phyloP scores from a whole-genome alignment of 2,797 vertebrate species.

The Cossypha heuglini region DNA sequence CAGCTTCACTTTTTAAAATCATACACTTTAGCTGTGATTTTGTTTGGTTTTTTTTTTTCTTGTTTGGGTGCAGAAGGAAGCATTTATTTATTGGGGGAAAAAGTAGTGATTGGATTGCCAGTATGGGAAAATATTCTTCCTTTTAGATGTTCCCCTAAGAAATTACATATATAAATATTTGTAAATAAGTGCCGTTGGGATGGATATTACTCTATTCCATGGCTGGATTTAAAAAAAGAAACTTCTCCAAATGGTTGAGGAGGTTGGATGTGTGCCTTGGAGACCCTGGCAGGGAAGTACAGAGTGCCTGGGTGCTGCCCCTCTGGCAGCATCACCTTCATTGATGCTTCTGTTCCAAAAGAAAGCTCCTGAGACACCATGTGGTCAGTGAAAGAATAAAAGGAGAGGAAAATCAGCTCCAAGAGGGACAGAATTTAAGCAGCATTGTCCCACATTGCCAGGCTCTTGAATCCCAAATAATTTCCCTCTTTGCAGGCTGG shows the following conservation, averaged over 20 bases:
- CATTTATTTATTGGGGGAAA: rapidly evolving
- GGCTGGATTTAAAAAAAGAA: not conserved
- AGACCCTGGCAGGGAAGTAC: not conserved
- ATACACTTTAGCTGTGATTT: not conserved
- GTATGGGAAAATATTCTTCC: not conserved
- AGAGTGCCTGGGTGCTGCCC: not conserved
- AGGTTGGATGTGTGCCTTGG: not conserved
- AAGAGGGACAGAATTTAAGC: not conserved
- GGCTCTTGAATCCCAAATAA: rapidly evolving
- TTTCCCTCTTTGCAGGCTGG: not conserved
- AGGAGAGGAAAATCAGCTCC: not conserved
- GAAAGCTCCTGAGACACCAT: constrained; percentile 42
- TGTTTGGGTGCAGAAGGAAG: not conserved
- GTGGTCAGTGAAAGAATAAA: constrained; percentile 1
- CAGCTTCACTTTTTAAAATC: not conserved
- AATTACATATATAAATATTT: not conserved
- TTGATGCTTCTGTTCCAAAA: not conserved
- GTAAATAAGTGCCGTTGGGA: not conserved
- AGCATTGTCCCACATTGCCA: not conserved
- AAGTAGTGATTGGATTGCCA: too few species aligned
- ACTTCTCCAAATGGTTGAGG: not conserved
- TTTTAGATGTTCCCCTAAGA: not conserved
- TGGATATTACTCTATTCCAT: rapidly evolving
- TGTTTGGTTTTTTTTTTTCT: not conserved
- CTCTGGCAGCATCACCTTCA: not conserved